Evolutionary conservation across 2,113 vertebrate species (phyloP).

Genomic region (Grus americana): DNA sequence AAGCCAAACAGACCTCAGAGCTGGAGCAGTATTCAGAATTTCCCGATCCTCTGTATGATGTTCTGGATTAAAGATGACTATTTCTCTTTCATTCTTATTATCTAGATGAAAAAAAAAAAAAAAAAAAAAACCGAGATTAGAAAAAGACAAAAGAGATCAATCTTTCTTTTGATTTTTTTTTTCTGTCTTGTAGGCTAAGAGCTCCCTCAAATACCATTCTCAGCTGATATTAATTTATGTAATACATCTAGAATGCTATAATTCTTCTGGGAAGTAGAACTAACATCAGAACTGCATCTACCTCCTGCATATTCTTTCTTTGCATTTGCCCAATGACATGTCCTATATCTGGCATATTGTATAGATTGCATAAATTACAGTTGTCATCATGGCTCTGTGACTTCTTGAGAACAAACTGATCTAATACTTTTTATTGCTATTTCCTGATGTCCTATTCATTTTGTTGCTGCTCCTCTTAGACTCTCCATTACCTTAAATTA

Average conservation of each 20-base stretch:
- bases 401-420: neutral
- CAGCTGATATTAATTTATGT: neutral
- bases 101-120: neutral
- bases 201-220: neutral
- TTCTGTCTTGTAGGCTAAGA: neutral
- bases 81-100: neutral
- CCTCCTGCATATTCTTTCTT: neutral
- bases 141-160: neutral
- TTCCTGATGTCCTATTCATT: constrained; percentile 18
- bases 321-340: neutral
- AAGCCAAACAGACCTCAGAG: neutral
- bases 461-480: neutral
- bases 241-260: neutral
- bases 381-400: neutral
- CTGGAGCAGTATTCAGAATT: neutral
- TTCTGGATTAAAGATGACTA: neutral
- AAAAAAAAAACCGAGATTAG: neutral
- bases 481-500: constrained; percentile 35
- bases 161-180: neutral
- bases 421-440: constrained; percentile 11
- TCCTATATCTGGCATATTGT: neutral
- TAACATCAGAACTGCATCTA: neutral
- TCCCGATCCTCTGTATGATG: neutral
- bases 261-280: neutral
- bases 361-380: neutral